phyloP scores from a whole-genome alignment of 2,797 vertebrate species.

The Rousettus madagascariensis region DNA sequence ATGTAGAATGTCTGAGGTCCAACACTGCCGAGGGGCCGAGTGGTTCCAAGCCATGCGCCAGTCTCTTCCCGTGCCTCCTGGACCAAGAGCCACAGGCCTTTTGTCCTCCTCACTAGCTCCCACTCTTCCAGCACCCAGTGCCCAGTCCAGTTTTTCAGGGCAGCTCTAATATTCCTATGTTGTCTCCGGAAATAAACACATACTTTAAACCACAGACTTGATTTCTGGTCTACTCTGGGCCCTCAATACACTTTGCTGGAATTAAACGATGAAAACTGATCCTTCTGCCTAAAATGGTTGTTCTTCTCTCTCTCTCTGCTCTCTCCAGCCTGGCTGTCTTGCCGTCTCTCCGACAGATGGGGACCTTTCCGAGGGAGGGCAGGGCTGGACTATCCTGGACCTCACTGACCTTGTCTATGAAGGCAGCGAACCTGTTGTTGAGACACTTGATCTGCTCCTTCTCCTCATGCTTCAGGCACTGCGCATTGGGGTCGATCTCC shows the following conservation, averaged over 20 bases:
- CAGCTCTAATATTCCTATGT: not conserved
- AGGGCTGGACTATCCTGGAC: not conserved
- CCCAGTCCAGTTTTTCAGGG: not conserved
- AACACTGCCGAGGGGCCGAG: not conserved
- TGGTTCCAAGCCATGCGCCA: fast-evolving
- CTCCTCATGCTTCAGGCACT: slow-evolving; percentile 74
- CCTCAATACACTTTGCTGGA: not conserved
- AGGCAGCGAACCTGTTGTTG: slow-evolving; percentile 90
- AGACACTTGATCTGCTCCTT: slow-evolving; percentile 93
- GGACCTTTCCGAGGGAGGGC: not conserved
- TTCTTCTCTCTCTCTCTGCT: not conserved
- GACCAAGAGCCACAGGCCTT: not conserved
- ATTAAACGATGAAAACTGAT: not conserved
- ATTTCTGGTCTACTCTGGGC: not conserved
- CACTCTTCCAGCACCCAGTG: not conserved
- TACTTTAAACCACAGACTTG: not conserved
- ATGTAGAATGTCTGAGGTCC: not conserved
- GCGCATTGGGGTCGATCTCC: slow-evolving; percentile 68
- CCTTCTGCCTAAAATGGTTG: not conserved
- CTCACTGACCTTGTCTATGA: slow-evolving; percentile 89
- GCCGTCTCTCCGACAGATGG: not conserved
- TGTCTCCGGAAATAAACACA: not conserved
- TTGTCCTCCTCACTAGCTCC: not conserved
- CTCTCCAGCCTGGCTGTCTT: not conserved
- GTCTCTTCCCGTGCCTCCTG: fast-evolving